phyloP scores from a whole-genome alignment of 2,888 invertebrate species.

The Silvanus unidentatus region DNA sequence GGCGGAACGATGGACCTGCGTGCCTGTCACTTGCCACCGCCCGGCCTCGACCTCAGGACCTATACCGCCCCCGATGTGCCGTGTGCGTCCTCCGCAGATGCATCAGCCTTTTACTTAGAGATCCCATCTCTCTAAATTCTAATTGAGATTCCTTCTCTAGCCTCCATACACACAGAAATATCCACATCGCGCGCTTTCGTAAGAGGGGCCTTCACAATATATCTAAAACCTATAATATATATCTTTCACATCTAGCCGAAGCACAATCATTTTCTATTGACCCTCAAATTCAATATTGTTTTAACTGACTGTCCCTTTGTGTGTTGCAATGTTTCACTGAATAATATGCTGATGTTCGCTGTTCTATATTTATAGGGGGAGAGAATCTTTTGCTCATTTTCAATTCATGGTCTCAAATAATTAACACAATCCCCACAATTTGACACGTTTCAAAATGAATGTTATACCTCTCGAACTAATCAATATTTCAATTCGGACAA shows the following conservation, averaged over 20 bases:
- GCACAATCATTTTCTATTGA: too few species aligned
- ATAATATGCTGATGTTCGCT: too few species aligned
- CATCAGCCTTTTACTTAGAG: slow-evolving; percentile 43
- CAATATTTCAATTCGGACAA: too few species aligned
- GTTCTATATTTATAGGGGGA: too few species aligned
- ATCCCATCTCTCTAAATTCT: slow-evolving; percentile 44
- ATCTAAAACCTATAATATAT: too few species aligned
- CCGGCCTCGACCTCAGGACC: slow-evolving; percentile 45
- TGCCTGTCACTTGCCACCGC: slow-evolving; percentile 48
- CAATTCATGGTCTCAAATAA: slow-evolving; percentile 25
- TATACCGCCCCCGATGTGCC: slow-evolving; percentile 41
- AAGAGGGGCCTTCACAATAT: too few species aligned
- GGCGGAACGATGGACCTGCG: slow-evolving; percentile 45
- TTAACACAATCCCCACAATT: slow-evolving; percentile 26
- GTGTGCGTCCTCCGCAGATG: slow-evolving; percentile 36
- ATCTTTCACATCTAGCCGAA: too few species aligned
- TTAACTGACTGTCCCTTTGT: too few species aligned
- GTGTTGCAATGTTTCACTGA: too few species aligned
- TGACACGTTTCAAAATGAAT: slow-evolving; percentile 15
- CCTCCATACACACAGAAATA: slow-evolving; percentile 18
- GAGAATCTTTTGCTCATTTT: slow-evolving; percentile 19
- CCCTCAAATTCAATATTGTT: too few species aligned
- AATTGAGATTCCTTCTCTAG: slow-evolving; percentile 43
- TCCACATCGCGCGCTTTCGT: too few species aligned
- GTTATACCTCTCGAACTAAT: too few species aligned